Evolutionary conservation across 2,888 invertebrate species (phyloP).

Genomic region (Tipula unca): DNA sequence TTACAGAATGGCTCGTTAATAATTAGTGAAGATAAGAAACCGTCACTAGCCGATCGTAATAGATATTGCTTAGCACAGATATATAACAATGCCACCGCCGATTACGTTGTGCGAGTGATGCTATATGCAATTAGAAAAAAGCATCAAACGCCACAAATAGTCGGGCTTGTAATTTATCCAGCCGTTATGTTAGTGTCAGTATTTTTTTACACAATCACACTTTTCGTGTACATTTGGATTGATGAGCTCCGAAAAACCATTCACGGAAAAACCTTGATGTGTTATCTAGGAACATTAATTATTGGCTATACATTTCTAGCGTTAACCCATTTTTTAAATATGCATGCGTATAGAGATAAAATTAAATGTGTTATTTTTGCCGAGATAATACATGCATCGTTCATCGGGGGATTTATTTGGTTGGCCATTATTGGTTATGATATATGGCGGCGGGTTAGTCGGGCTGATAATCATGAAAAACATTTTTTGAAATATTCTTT

Average conservation of each 20-base stretch:
- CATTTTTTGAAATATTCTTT: not conserved
- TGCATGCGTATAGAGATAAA: not conserved
- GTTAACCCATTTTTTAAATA: not conserved
- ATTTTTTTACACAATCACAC: constrained; percentile 74
- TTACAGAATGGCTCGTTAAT: too few relatives aligned
- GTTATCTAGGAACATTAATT: not conserved
- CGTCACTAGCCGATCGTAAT: too few relatives aligned
- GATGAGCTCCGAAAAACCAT: constrained; percentile 50
- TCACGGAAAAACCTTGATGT: constrained; percentile 14
- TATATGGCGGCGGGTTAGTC: constrained; percentile 52
- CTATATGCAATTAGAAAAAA: too few relatives aligned
- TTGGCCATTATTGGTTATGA: constrained; percentile 81
- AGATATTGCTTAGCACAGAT: too few relatives aligned
- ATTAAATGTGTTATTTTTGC: constrained; percentile 26
- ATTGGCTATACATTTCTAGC: not conserved
- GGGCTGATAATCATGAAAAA: not conserved
- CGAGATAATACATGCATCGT: constrained; percentile 39
- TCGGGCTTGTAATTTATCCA: constrained; percentile 23
- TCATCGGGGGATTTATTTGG: constrained; percentile 81
- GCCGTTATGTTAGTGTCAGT: constrained; percentile 62
- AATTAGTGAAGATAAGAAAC: too few relatives aligned
- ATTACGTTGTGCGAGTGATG: too few relatives aligned
- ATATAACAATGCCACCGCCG: too few relatives aligned
- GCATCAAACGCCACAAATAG: too few relatives aligned
- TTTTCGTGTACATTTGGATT: constrained; percentile 61